Evolutionary conservation across 2,888 invertebrate species (phyloP), one percentile per base, ranked within the genome.

Genomic region (Bombyx huttoni): DNA sequence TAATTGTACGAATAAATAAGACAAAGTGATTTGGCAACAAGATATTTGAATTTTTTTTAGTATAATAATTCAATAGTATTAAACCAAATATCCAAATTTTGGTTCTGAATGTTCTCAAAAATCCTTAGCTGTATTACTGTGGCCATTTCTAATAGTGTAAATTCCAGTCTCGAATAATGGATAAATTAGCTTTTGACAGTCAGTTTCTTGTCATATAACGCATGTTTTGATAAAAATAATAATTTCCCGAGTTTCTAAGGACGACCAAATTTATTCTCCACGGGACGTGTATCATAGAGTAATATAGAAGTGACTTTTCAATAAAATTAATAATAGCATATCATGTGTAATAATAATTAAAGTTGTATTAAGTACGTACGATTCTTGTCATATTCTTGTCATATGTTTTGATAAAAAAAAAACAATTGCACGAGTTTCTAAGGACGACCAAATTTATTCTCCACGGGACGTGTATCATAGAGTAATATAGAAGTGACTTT

Each of bases 261-360:
- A 65, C 71, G 80, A 64, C 72, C 80, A 80, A 80, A 79, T 80
- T 24, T 24, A 24, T 24, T 24, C 24, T 24, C 24, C 3, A 24
- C 5, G 3, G 24, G 5, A 24, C 24, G 70, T 54, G 59, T 46
- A 47, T 55, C 50, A 58, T 55, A 61, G 60, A 54, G 60, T 58
- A 61, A 57, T 59, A 54, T 61, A 62, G 62, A 63, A 65, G 71
- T 74, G 72, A 76, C 70, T 71, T 64, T 62, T 65, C 58, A 64
- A 66, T 64, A 62, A 63, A 59, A 56, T 56, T 24, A 56, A 58
- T 65, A 56, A 67, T 77, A 76, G 75, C 79, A 80, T 80, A 80
- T 80, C 79, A 77, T 58, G 59, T 59, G 54, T 24, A 33, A n/a
- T 48, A 33, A 48, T 48, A 48, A 24, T 24, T 48, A 53, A 58